phyloP scores from a whole-genome alignment of 2,888 invertebrate genomes.

The Opisthograptis luteolata region DNA sequence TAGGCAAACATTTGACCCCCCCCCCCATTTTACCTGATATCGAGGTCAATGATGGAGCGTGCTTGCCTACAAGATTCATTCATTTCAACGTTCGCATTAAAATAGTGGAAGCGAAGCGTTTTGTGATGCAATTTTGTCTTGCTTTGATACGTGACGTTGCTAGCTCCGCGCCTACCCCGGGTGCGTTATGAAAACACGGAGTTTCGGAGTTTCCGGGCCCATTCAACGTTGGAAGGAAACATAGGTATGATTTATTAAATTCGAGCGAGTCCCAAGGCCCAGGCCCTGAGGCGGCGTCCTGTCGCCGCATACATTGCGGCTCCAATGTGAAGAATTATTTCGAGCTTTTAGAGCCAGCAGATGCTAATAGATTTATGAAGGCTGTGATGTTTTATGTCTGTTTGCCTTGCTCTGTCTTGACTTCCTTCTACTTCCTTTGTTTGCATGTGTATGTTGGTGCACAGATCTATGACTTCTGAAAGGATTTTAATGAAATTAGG shows the following conservation, averaged over 20 bases:
- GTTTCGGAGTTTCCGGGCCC: constrained; percentile 50
- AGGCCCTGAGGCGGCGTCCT: constrained; percentile 1
- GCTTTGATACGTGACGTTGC: background rate
- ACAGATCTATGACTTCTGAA: too few relatives aligned
- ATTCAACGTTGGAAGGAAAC: constrained; percentile 57
- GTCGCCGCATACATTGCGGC: constrained; percentile 14
- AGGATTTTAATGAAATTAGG: too few relatives aligned
- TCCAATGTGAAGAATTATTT: constrained; percentile 18
- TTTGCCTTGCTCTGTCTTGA: background rate
- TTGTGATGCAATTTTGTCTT: too few relatives aligned
- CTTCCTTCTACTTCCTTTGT: background rate
- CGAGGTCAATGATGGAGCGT: too few relatives aligned
- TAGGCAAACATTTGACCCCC: too few relatives aligned
- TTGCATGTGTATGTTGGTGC: too few relatives aligned
- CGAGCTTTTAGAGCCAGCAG: constrained; percentile 17
- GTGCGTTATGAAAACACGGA: constrained; percentile 62
- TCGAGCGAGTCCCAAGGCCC: constrained; percentile 40
- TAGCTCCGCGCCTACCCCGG: background rate
- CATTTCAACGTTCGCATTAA: too few relatives aligned
- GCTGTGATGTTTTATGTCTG: constrained; percentile 3
- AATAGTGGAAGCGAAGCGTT: too few relatives aligned
- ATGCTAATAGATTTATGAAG: constrained; percentile 21
- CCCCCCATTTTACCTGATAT: too few relatives aligned
- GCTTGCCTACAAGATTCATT: too few relatives aligned
- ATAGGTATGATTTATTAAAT: constrained; percentile 69